Percentiles rank a stretch among this genome's conserved stretches.
Conservation (phyloP, 2,888 invertebrate genomes). For the Drosophila nigritarsus region DNA sequence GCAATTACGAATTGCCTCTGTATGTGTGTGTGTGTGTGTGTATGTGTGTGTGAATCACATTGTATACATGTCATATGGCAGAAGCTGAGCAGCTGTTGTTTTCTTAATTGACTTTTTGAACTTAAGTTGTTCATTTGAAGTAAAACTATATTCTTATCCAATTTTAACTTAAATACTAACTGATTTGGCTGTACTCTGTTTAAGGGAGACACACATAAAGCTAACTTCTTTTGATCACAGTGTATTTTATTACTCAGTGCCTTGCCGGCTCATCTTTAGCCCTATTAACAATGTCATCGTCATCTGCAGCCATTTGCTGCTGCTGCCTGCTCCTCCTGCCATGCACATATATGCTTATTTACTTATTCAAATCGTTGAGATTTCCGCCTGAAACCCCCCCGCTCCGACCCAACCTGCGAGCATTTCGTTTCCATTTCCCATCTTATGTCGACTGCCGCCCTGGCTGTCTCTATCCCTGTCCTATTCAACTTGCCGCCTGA, state of each 20-base stretch:
- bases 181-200: not conserved
- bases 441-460: conserved; percentile 50
- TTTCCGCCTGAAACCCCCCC: conserved; percentile 28
- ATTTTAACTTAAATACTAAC: not conserved
- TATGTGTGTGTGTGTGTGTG: not conserved
- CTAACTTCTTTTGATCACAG: conserved; percentile 5
- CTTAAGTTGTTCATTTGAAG: not conserved
- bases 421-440: conserved; percentile 56
- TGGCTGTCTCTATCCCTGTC: conserved; percentile 60
- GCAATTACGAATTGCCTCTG: conserved; percentile 9
- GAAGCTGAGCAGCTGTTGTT: not conserved
- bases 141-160: not conserved
- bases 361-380: conserved; percentile 79
- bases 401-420: conserved; percentile 15
- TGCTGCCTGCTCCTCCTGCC: conserved; percentile 42
- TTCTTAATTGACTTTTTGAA: not conserved
- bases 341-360: conserved; percentile 62
- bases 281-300: conserved; percentile 74
- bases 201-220: not conserved
- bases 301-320: conserved; percentile 66
- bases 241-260: conserved; percentile 32
- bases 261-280: conserved; percentile 47
- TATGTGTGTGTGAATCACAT: conserved; percentile 1
- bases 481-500: conserved; percentile 81
- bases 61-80: not conserved